phyloP scores from a whole-genome alignment of 2,797 vertebrate genomes.

The Lates japonicus region DNA sequence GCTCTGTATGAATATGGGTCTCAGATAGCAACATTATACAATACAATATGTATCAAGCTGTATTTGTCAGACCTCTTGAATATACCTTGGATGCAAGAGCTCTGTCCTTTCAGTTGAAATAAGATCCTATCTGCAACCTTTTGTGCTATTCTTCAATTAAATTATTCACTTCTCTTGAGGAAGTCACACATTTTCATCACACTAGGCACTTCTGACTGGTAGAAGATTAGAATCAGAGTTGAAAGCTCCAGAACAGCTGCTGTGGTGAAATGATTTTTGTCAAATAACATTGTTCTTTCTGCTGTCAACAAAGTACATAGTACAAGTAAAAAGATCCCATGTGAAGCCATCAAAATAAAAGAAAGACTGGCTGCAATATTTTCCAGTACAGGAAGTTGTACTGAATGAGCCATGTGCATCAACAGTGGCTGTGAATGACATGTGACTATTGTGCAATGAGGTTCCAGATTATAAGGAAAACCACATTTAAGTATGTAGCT shows the following conservation, averaged over 20 bases:
- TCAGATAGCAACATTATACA: too few species aligned
- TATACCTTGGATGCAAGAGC: too few species aligned
- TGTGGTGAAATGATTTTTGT: background rate
- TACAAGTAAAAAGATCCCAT: background rate
- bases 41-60: too few species aligned
- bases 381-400: background rate
- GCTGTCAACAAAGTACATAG: background rate
- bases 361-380: background rate
- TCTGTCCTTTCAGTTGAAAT: too few species aligned
- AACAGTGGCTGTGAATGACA: background rate
- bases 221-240: too few species aligned
- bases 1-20: too few species aligned
- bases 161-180: too few species aligned
- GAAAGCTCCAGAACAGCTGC: background rate
- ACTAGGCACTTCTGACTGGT: background rate
- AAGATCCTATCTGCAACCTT: too few species aligned
- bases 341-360: background rate
- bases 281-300: background rate
- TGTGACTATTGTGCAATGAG: background rate
- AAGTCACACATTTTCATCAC: too few species aligned
- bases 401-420: background rate
- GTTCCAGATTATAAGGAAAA: background rate
- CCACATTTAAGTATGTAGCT: constrained; percentile 2
- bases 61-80: too few species aligned
- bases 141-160: too few species aligned